These are phyloP conservation scores for Ectemnius continuus DNA, from an alignment of 2,888 invertebrate species.

Conservation along the genomic window DNA sequence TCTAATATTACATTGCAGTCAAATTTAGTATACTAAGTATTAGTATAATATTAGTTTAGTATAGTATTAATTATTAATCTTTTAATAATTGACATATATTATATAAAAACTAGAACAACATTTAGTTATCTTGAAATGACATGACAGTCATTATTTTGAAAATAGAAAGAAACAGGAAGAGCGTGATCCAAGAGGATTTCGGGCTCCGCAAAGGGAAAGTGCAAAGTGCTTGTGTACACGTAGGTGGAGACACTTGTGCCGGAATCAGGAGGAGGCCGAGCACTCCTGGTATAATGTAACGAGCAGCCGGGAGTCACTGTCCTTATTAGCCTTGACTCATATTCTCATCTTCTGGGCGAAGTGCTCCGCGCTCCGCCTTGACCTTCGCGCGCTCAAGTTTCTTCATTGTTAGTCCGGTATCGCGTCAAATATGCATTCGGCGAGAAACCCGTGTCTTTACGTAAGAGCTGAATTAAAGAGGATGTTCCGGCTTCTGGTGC, in stretches of 20 bases:
- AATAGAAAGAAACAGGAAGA: too few relatives aligned
- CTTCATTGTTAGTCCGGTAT: constrained; percentile 4
- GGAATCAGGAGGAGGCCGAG: neutral
- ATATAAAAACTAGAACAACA: too few relatives aligned
- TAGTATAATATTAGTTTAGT: too few relatives aligned
- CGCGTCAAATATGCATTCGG: constrained; percentile 2
- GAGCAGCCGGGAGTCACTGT: neutral
- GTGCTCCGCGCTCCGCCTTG: neutral
- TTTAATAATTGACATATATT: too few relatives aligned
- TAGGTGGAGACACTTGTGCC: neutral
- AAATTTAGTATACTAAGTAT: too few relatives aligned
- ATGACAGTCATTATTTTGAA: too few relatives aligned
- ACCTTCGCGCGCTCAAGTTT: neutral
- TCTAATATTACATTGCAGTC: too few relatives aligned
- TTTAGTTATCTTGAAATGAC: too few relatives aligned
- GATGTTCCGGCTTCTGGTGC: constrained; percentile 11
- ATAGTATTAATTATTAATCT: too few relatives aligned
- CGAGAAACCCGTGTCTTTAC: neutral
- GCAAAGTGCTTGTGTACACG: neutral
- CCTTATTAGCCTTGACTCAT: constrained; percentile 40
- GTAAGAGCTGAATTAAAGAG: neutral
- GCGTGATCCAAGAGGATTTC: too few relatives aligned
- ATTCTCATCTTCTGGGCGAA: constrained; percentile 12
- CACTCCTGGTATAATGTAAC: neutral
- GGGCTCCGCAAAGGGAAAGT: neutral